These are phyloP conservation scores for Drosophila anceps DNA, from an alignment of 2,888 invertebrate species.

Conservation along the genomic window DNA sequence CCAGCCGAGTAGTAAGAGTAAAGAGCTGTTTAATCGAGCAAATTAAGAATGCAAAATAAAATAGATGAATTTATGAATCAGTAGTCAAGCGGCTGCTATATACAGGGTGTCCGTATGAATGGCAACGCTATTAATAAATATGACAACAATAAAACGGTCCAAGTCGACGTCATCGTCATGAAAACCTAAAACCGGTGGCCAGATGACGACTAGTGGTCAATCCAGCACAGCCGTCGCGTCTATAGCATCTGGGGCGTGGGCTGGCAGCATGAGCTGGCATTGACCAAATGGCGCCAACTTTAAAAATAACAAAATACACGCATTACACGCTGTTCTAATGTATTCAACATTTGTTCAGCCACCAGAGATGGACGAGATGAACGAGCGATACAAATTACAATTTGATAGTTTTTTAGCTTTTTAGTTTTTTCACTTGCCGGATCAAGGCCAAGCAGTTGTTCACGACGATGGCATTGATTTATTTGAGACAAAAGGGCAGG, in stretches of 20 bases:
- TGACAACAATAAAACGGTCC: constrained; percentile 58
- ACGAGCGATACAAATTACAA: constrained; percentile 45
- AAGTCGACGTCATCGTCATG: constrained; percentile 51
- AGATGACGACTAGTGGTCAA: constrained; percentile 61
- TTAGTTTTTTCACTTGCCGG: background rate
- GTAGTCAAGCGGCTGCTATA: constrained; percentile 2
- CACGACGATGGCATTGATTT: constrained; percentile 60
- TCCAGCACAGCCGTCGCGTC: background rate
- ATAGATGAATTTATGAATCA: constrained; percentile 54
- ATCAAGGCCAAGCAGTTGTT: constrained; percentile 44
- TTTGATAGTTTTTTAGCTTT: constrained; percentile 40
- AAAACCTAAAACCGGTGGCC: constrained; percentile 51
- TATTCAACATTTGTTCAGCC: constrained; percentile 16
- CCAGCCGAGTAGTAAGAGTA: constrained; percentile 24
- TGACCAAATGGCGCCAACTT: constrained; percentile 64
- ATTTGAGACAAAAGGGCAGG: constrained; percentile 35
- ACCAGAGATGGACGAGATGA: background rate
- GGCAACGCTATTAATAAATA: constrained; percentile 63
- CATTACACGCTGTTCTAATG: constrained; percentile 33
- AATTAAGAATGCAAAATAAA: constrained; percentile 40
- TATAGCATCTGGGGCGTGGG: constrained; percentile 44
- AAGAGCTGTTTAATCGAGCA: constrained; percentile 46
- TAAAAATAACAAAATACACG: constrained; percentile 45
- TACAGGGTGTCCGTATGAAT: constrained; percentile 33
- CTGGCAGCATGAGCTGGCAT: constrained; percentile 33